Evolutionary conservation across 2,888 invertebrate species (phyloP).

Genomic region (Plutella xylostella): DNA sequence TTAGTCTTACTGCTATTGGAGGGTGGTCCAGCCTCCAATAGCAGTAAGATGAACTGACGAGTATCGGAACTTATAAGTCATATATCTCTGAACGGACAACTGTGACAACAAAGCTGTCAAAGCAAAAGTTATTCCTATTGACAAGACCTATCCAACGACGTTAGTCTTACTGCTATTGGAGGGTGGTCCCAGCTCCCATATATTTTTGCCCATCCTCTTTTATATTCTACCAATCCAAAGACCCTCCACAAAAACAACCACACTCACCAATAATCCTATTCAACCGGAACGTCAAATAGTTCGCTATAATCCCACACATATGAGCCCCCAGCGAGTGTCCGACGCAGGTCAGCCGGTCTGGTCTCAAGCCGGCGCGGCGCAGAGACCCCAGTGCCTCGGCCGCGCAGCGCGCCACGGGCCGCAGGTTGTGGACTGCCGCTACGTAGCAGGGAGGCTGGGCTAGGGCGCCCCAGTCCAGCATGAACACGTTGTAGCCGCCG

Average conservation of each 20-base stretch:
- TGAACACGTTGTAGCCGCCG: slow-evolving; percentile 81
- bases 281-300: slow-evolving; percentile 77
- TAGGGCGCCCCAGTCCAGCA: slow-evolving; percentile 82
- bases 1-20: no score
- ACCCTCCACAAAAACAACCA: background rate
- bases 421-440: slow-evolving; percentile 81
- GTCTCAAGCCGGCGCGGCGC: slow-evolving; percentile 73
- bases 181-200: no score
- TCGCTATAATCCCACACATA: slow-evolving; percentile 80
- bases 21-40: no score
- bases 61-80: no score
- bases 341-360: slow-evolving; percentile 77
- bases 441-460: slow-evolving; percentile 78
- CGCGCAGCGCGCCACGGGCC: slow-evolving; percentile 77
- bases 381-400: slow-evolving; percentile 74
- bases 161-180: no score
- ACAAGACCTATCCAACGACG: no score
- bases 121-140: no score
- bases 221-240: no score
- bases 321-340: slow-evolving; percentile 85
- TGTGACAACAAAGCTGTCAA: no score
- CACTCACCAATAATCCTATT: slow-evolving; percentile 76
- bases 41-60: no score
- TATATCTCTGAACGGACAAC: no score
- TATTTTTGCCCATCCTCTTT: no score